Base-by-base conservation (phyloP, 2,113 vertebrate species). In the Vombatus ursinus region DNA sequence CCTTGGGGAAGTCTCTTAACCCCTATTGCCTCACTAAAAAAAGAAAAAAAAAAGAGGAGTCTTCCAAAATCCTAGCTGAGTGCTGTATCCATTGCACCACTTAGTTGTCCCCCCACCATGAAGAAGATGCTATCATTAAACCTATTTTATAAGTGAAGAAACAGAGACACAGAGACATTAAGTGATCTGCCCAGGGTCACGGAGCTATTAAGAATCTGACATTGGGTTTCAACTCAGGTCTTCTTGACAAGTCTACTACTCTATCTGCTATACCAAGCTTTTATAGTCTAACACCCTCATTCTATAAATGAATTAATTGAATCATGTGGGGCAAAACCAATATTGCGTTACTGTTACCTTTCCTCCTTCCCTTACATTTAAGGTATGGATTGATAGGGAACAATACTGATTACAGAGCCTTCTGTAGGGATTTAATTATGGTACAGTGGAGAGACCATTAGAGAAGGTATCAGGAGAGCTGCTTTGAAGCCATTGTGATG, bases 301-400 rank as follows among this genome's bases (percentile, higher is more conserved):
- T 77, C 31, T n/a, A 14, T n/a, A 37, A 4, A n/a, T 37, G 14
- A 68, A 37, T 68, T 68, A 14, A 68, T 6, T 68, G 31, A 68
- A n/a, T 12, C 89, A 10, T 61, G 11, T 48, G 0, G 1, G 92
- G 2, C 7, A 96, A 77, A 94, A 24, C 2, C 11, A 54, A 51
- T 68, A 96, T 91, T 94, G 68, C 91, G 91, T 50, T 84, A 9
- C 52, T 94, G 6, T 12, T 92, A 84, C 48, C 90, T 84, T 95
- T 26, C 52, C 7, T 91, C 93, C 50, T 89, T 31, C 1, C 8
- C 91, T 94, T 53, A 48, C 0, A 50, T 49, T 51, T 95, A 93
- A 26, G 50, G 11, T n/a, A 93, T 93, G 7, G 25, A 37, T n/a
- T n/a, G 5, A 77, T 19, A n/a, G 14, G 37, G 61, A n/a, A 77